These are phyloP conservation scores for Brachypalpus laphriformis DNA, from an alignment of 2,888 invertebrate species.

Conservation along the genomic window DNA sequence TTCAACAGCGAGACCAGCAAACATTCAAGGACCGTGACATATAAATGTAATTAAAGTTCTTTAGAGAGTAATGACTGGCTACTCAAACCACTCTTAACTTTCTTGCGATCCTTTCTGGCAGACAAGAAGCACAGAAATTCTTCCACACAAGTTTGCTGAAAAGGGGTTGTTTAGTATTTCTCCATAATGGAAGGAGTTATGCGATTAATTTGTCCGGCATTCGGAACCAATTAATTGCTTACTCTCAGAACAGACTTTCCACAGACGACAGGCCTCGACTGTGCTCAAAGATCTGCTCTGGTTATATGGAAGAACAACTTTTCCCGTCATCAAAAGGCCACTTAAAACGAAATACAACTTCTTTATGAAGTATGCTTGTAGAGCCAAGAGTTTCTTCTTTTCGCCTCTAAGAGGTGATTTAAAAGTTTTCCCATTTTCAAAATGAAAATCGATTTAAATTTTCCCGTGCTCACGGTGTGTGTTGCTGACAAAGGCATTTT, in stretches of 20 bases:
- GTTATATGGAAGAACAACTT: neutral
- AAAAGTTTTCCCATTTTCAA: slow-evolving; percentile 52
- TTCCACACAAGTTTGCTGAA: neutral
- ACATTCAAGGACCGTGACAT: neutral
- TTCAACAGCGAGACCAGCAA: neutral
- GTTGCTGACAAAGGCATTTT: neutral
- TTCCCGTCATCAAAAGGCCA: slow-evolving; percentile 12
- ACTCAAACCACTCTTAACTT: neutral
- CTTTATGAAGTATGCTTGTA: neutral
- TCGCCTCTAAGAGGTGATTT: slow-evolving; percentile 31
- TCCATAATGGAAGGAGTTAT: slow-evolving; percentile 3
- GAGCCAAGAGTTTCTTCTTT: slow-evolving; percentile 7
- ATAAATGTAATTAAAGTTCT: neutral
- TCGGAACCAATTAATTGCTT: slow-evolving; percentile 27
- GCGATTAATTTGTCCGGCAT: slow-evolving; percentile 43
- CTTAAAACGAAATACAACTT: slow-evolving; percentile 19
- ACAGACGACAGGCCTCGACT: neutral
- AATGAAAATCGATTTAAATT: slow-evolving; percentile 39
- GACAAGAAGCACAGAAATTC: neutral
- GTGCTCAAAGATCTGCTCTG: neutral
- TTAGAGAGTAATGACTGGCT: neutral
- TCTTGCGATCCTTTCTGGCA: neutral
- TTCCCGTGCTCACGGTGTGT: neutral
- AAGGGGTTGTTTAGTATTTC: neutral
- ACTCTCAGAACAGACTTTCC: neutral